Evolutionary conservation across 2,888 invertebrate genomes (phyloP), one percentile per base, ranked within the genome.

Genomic region (Phrixothrix hirtus): DNA sequence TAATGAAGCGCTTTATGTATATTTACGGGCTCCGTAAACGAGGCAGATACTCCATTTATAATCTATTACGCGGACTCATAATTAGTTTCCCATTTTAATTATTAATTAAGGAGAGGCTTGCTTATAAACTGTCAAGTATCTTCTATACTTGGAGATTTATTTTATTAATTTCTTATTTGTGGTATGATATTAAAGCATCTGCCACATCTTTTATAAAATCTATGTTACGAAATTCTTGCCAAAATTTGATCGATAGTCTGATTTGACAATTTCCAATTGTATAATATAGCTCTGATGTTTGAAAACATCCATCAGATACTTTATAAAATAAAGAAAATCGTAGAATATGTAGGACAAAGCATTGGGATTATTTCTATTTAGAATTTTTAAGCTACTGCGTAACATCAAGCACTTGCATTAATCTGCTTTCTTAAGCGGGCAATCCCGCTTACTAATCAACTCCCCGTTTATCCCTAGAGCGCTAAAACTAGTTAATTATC

Each of bases 21-120:
- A 68, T 67, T 67, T 68, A 68, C 67, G 66, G 67, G 65, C 65
- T 61, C 62, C 59, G 65, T 65, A 66, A 67, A 65, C 67, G 66
- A 64, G 66, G 61, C 69, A 67, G 66, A 70, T 70, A 69, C 69
- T 66, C 66, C 70, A 67, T 71, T 70, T 69, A 70, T 71, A 67
- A 70, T 70, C 70, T 71, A 70, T 71, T 71, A 68, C 68, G 69
- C 68, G 67, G 68, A 59, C 68, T 70, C 69, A 65, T 72, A 74
- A 74, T 73, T 73, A 74, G 74, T 73, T 72, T 71, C 71, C 69
- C 69, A 68, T 73, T 73, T 73, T 73, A 73, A 74, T 73, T 74
- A 74, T 67, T 73, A 73, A 73, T 73, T 72, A 72, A 71, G 67
- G 65, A 66, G 65, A 69, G 67, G 62, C 62, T 53, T 49, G 55